phyloP scores from a whole-genome alignment of 2,797 vertebrate genomes.

The Leptatherina wallacei region DNA sequence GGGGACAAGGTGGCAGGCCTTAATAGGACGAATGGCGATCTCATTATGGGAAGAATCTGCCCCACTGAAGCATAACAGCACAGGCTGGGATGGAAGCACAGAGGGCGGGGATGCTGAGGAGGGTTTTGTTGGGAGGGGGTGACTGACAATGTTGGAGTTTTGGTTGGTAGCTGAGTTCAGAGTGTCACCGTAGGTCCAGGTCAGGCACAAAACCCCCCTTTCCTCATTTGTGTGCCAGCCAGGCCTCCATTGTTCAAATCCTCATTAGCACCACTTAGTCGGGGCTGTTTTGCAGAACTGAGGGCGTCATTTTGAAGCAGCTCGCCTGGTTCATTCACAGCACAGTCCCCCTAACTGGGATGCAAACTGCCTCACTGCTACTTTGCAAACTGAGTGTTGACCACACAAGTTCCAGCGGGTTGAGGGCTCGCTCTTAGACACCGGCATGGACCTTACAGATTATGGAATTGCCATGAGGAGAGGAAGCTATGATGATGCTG shows the following conservation, averaged over 20 bases:
- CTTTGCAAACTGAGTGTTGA: not conserved
- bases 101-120: constrained; percentile 3
- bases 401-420: not conserved
- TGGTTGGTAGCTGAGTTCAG: not conserved
- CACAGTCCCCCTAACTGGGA: constrained; percentile 7
- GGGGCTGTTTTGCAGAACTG: constrained; percentile 39
- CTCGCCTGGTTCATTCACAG: constrained; percentile 9
- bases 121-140: not conserved
- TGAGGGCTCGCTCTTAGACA: constrained; percentile 6
- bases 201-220: constrained; percentile 54
- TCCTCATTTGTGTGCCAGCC: constrained; percentile 46
- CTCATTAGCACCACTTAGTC: constrained; percentile 77
- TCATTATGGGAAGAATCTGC: constrained; percentile 64
- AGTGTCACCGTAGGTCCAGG: constrained; percentile 42
- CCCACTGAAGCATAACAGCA: constrained; percentile 57
- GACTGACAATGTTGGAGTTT: not conserved
- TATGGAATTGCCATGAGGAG: constrained; percentile 62
- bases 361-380: constrained; percentile 9
- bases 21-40: constrained; percentile 36
- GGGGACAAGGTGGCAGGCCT: constrained; percentile 37
- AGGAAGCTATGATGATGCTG: constrained; percentile 80
- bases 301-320: constrained; percentile 42
- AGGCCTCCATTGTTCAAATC: constrained; percentile 69
- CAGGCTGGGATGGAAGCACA: constrained; percentile 29
- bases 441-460: constrained; percentile 53